Evolutionary conservation across 2,797 vertebrate species (phyloP), one percentile per base, ranked within the genome.

Genomic region (Ctenochaetus hawaiiensis): DNA sequence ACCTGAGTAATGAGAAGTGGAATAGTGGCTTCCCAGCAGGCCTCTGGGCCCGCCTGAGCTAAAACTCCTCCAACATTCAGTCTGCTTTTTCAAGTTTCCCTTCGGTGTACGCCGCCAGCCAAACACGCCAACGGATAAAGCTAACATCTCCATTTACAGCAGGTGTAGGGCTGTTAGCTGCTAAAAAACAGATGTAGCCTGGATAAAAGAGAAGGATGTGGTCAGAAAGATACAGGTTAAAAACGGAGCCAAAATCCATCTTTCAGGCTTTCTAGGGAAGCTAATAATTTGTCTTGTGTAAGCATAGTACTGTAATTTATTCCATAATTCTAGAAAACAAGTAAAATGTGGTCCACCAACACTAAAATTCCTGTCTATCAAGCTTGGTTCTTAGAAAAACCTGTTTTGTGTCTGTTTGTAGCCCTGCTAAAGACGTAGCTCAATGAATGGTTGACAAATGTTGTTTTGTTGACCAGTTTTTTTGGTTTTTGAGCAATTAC

Each of bases 1-100:
- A 91, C 90, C 91, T 59, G 39, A 62, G 81, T 92, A 90, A 93
- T 90, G 88, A 92, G 89, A 91, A 89, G 86, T 87, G 86, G 88
- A 92, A 83, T 80, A 69, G 80, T 78, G 84, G 73, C 82, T 91
- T 91, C 87, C 84, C 84, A 81, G 71, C 75, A 85, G 88, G 82
- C 89, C 86, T 72, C 62, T 72, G 77, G 74, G 82, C 70, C 74
- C 13, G 73, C 82, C 83, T 71, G 61, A 75, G 80, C 78, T 9
- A 44, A 72, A 69, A 48, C 79, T 75, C 61, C 74, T 74, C 79
- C 37, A 14, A 67, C 18, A 8, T 11, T 83, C 61, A 60, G 66
- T 52, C 72, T 74, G 69, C 75, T 56, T 66, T 75, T 72, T 68
- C 26, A 26, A 56, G 71, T 75, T 83, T 51, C 75, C 70, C 84